Conservation (phyloP, 2,797 vertebrate species). For the Tenualosa ilisha region DNA sequence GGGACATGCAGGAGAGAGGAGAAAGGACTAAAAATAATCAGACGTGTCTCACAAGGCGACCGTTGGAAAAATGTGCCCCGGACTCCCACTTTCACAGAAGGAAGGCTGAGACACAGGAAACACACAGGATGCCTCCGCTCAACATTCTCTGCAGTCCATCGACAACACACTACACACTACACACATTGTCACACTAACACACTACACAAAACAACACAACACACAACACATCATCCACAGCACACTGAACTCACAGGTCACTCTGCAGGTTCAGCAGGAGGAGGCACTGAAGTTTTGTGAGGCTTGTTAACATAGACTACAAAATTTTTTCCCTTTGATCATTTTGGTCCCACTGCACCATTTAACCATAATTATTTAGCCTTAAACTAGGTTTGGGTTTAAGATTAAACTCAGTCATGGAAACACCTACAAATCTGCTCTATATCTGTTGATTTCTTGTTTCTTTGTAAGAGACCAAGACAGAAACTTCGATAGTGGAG, state of each 20-base stretch:
- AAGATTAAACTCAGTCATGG: not conserved
- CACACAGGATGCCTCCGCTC: constrained; percentile 35
- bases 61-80: constrained; percentile 61
- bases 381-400: not conserved
- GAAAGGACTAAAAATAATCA: constrained; percentile 65
- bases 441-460: not conserved
- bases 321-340: not conserved
- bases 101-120: constrained; percentile 58
- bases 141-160: not conserved
- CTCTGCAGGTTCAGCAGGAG: not conserved
- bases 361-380: not conserved
- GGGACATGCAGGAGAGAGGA: constrained; percentile 58
- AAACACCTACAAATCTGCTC: not conserved
- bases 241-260: not conserved
- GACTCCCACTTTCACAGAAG: constrained; percentile 56
- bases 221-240: not conserved
- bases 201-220: not conserved
- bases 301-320: not conserved
- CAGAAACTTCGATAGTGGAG: not conserved
- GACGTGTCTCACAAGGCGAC: constrained; percentile 56
- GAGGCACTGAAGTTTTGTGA: not conserved
- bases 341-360: not conserved
- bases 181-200: too few species aligned
- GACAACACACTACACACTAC: not conserved
- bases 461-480: not conserved